Evolutionary conservation across 2,113 vertebrate species (phyloP).

Genomic region (Hirundichthys speculiger): DNA sequence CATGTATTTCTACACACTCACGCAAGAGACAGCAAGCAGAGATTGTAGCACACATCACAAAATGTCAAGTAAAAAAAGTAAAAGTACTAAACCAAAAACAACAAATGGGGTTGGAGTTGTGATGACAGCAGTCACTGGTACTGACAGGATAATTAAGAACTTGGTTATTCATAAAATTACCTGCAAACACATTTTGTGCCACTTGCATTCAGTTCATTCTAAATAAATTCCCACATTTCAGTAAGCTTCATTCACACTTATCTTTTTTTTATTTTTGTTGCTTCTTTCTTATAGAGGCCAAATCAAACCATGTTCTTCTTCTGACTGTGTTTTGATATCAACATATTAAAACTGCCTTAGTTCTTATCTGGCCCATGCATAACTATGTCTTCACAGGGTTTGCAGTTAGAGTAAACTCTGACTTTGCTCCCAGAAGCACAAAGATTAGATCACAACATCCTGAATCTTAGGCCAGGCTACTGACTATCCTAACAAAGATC

Average conservation of each 20-base stretch:
- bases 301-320: background rate
- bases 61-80: conserved; percentile 1
- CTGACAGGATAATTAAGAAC: conserved; percentile 2
- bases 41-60: background rate
- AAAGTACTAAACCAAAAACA: background rate
- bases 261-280: no score
- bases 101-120: background rate
- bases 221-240: background rate
- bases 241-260: no score
- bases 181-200: background rate
- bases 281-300: no score
- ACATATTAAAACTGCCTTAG: background rate
- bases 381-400: conserved; percentile 14
- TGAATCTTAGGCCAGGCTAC: conserved; percentile 20
- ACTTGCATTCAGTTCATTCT: background rate
- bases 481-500: conserved; percentile 36
- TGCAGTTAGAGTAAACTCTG: conserved; percentile 41
- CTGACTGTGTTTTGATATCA: background rate
- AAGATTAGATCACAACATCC: conserved; percentile 55
- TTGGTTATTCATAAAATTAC: background rate
- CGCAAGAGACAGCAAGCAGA: background rate
- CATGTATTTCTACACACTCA: background rate
- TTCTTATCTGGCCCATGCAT: conserved; percentile 13
- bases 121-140: background rate
- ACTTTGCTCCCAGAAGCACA: conserved; percentile 33